Evolutionary conservation across 2,888 invertebrate species (phyloP), one percentile per base, ranked within the genome.

Genomic region (Cyaniris semiargus): DNA sequence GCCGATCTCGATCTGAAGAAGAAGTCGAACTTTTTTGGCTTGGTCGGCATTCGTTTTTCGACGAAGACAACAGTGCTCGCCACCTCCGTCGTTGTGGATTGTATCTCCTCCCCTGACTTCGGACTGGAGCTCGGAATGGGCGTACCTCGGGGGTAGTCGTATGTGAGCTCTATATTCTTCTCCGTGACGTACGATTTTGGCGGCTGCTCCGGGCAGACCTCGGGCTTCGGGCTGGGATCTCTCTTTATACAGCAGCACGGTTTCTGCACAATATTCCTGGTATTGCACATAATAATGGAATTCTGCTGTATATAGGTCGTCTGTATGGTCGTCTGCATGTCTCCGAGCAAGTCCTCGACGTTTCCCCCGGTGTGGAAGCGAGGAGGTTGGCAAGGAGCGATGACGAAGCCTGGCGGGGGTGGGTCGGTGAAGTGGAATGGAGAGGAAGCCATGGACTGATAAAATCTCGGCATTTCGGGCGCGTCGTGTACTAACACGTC

Each of bases 321-420:
- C 79, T 93, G 93, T 81, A 93, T 89, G 0, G 89, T 86, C 1
- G 95, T 94, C 84, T 96, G 96, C 7, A 96, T 96, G 79, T 96
- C 96, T 78, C 96, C 95, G 0, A 96, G 88, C 70, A 96, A 88
- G 79, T 96, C 95, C 82, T 96, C 96, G 66, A 96, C 90, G 84
- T 96, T 96, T 0, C 96, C 96, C 15, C 95, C 95, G 34, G 94
- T 95, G 83, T 91, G 91, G 85, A 94, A 94, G 66, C 91, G 86
- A 76, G 90, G 91, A 0, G 89, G 83, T 83, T 90, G 90, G 83
- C 89, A 91, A 1, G 93, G 90, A 34, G 90, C 89, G 34, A 92
- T 84, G 60, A 93, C 89, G 82, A 94, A 93, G 27, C 93, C 93
- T 6, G 93, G 92, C 5, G 93, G 92, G 1, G 92, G 91, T 15